Evolutionary conservation across 2,797 vertebrate species (phyloP).

Genomic region (Ara ararauna): DNA sequence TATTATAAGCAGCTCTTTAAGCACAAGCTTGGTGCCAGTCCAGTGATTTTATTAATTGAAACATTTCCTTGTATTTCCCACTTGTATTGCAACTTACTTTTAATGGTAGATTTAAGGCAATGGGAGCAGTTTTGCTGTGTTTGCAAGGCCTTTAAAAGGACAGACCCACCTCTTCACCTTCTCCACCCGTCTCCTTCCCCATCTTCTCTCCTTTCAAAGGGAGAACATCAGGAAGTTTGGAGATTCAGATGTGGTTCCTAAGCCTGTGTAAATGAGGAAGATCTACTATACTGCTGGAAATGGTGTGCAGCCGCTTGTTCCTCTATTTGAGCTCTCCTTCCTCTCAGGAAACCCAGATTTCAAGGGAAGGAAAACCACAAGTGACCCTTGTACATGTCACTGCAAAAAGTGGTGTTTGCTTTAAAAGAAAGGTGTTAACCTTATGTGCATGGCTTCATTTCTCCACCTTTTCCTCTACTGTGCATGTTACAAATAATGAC

Average conservation of each 20-base stretch:
- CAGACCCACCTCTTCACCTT: neutral
- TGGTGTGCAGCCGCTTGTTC: constrained; percentile 40
- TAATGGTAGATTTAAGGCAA: neutral
- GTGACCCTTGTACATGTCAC: constrained; percentile 21
- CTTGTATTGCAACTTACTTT: neutral
- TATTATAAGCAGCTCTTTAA: constrained; percentile 3
- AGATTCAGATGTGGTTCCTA: constrained; percentile 27
- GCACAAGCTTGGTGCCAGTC: neutral
- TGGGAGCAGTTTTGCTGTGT: neutral
- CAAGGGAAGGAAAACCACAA: constrained; percentile 51
- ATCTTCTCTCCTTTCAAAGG: constrained; percentile 10
- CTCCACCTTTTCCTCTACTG: neutral
- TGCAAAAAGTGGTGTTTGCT: constrained; percentile 34
- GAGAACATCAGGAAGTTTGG: constrained; percentile 37
- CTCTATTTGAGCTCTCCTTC: constrained; percentile 61
- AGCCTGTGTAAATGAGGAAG: constrained; percentile 12
- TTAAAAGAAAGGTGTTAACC: constrained; percentile 8
- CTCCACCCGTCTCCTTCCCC: constrained; percentile 14
- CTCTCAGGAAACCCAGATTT: constrained; percentile 59
- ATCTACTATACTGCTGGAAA: neutral
- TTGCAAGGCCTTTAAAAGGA: neutral
- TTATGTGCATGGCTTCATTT: neutral
- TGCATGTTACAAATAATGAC: neutral
- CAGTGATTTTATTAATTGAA: neutral
- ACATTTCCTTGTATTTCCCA: neutral